These are phyloP conservation scores for Emydoidea blandingii DNA, from an alignment of 2,797 vertebrate species.

Conservation along the genomic window DNA sequence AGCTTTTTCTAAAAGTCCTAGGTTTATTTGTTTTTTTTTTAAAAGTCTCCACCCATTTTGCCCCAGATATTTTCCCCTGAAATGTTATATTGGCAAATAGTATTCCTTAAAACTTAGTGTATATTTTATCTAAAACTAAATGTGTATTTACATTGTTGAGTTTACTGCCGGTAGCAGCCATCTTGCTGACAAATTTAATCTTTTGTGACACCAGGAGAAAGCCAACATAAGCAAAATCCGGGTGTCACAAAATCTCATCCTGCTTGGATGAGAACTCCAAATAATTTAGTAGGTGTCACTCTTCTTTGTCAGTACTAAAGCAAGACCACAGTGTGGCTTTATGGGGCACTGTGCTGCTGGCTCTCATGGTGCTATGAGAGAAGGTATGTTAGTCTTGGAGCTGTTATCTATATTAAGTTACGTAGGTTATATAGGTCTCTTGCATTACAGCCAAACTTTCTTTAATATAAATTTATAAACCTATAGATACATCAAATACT, in stretches of 20 bases:
- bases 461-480: no score
- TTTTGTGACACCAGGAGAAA: background rate
- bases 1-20: background rate
- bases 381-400: background rate
- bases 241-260: no score
- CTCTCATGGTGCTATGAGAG: background rate
- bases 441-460: no score
- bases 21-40: background rate
- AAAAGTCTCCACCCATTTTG: background rate
- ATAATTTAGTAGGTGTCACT: background rate
- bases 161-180: background rate
- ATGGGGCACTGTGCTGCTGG: background rate
- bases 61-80: background rate
- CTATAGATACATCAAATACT: no score
- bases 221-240: background rate
- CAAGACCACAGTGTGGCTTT: background rate
- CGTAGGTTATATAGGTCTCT: no score
- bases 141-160: background rate
- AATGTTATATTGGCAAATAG: background rate
- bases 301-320: background rate
- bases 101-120: background rate
- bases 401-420: background rate
- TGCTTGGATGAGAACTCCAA: background rate
- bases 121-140: background rate
- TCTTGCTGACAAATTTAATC: background rate